Evolutionary conservation across 2,113 vertebrate species (phyloP), one percentile per base, ranked within the genome.

Genomic region (Megaceryle maxima): DNA sequence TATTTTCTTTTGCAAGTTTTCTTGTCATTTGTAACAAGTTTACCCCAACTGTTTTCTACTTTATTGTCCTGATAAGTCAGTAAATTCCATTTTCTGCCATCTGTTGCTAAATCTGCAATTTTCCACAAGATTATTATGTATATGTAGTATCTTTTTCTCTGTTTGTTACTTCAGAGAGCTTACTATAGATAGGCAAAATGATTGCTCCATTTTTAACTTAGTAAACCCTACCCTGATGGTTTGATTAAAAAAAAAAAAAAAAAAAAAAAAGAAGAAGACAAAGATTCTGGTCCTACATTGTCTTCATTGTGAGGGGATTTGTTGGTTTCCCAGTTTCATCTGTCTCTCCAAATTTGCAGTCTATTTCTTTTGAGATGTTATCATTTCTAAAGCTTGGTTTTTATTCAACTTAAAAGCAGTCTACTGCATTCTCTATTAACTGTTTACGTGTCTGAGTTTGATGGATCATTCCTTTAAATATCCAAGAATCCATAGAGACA

Each of bases 11-110:
- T 41, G 35, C 37, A 64, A 51, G 39, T 18, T 63, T 63, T 21
- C 57, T 89, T 73, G 72, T 28, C 29, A 57, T 87, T 88, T 74
- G 25, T 80, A 93, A 90, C 50, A 92, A 76, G 46, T 87, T 91
- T 80, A 87, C 74, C n/a, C 78, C 64, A 77, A 90, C 63, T 74
- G 67, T 81, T 93, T 83, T 67, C 78, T 77, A 19, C n/a, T 91
- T 96, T 93, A 93, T 72, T 86, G 72, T 55, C 87, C 90, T 81
- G 76, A 81, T 69, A 92, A 94, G 64, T 86, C 10, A 77, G 68
- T 26, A 86, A 92, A 90, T 86, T 90, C 79, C 24, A 86, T 83
- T 96, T 95, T 72, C 82, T 70, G 56, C 85, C 75, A 83, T 96
- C 94, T 96, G 94, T 50, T 90, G 56, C 39, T 74, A 83, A 70